These are phyloP conservation scores for Drosophila nannoptera DNA, from an alignment of 1,140 invertebrate species.

Conservation along the genomic window DNA sequence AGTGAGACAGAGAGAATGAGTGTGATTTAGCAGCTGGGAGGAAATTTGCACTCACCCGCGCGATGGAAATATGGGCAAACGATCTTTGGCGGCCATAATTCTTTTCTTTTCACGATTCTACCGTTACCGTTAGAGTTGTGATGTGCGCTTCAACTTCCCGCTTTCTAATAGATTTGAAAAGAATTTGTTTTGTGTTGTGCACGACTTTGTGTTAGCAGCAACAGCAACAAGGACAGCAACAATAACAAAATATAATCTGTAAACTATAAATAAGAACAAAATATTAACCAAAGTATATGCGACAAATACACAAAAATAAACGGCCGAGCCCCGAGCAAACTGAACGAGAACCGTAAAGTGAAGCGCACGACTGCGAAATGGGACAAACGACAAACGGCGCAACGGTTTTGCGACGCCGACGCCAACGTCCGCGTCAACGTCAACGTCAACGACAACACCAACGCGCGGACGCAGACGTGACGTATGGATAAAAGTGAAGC, in stretches of 20 bases:
- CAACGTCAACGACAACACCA: conserved; percentile 4
- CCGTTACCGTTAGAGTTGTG: conserved; percentile 28
- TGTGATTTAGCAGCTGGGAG: not conserved
- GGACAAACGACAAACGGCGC: conserved; percentile 41
- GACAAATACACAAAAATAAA: conserved; percentile 68
- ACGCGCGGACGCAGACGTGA: not conserved
- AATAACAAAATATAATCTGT: conserved; percentile 37
- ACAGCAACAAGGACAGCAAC: conserved; percentile 22
- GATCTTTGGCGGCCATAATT: conserved; percentile 95
- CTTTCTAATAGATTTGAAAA: not conserved
- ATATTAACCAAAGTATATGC: conserved; percentile 72
- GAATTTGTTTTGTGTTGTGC: conserved; percentile 3
- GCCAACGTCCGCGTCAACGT: not conserved
- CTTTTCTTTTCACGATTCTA: conserved; percentile 8
- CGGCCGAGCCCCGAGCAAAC: conserved; percentile 36
- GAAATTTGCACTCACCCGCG: conserved; percentile 90
- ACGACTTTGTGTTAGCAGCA: conserved; percentile 13
- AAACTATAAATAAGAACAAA: conserved; percentile 72
- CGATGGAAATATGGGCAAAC: conserved; percentile 97
- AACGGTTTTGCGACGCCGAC: conserved; percentile 14
- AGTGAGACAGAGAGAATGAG: not conserved
- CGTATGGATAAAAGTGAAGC: conserved; percentile 32
- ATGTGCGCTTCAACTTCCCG: not conserved
- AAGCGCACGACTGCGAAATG: conserved; percentile 57
- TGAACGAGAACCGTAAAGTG: conserved; percentile 32